A percentile compares a stretch with the other conserved stretches of the same genome.
phyloP scores from a whole-genome alignment of 2,888 invertebrate species.

The Scrobipalpa atriplicella region DNA sequence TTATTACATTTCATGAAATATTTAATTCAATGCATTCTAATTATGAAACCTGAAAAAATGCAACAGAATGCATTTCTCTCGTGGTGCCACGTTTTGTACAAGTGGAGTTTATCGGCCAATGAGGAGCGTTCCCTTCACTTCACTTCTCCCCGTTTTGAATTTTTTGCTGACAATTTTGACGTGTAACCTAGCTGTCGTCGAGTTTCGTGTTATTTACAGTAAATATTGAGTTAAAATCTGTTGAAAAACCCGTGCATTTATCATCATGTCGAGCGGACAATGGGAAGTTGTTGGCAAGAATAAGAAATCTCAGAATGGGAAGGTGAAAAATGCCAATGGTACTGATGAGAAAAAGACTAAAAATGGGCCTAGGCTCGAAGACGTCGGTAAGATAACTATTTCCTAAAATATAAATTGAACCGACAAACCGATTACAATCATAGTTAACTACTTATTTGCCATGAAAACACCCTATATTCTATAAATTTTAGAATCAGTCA shows the following conservation, averaged over 20 bases:
- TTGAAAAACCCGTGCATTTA: slow-evolving; percentile 38
- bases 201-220: slow-evolving; percentile 63
- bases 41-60: background rate
- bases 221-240: slow-evolving; percentile 46
- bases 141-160: slow-evolving; percentile 49
- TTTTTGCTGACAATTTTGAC: too few relatives aligned
- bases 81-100: slow-evolving; percentile 75
- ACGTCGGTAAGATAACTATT: slow-evolving; percentile 84
- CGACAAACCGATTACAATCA: too few relatives aligned
- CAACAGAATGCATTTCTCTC: background rate
- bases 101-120: slow-evolving; percentile 73
- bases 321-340: slow-evolving; percentile 76
- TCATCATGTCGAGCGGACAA: slow-evolving; percentile 81
- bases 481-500: too few relatives aligned
- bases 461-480: too few relatives aligned
- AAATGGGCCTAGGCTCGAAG: slow-evolving; percentile 88
- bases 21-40: background rate
- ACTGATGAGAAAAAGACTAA: slow-evolving; percentile 84
- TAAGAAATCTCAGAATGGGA: slow-evolving; percentile 82
- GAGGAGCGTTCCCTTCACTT: slow-evolving; percentile 41
- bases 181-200: slow-evolving; percentile 71
- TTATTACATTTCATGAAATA: too few relatives aligned
- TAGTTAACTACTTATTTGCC: too few relatives aligned
- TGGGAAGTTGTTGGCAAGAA: slow-evolving; percentile 89
- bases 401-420: too few relatives aligned